phyloP scores from a whole-genome alignment of 1,140 invertebrate species.

The Atta texana region DNA sequence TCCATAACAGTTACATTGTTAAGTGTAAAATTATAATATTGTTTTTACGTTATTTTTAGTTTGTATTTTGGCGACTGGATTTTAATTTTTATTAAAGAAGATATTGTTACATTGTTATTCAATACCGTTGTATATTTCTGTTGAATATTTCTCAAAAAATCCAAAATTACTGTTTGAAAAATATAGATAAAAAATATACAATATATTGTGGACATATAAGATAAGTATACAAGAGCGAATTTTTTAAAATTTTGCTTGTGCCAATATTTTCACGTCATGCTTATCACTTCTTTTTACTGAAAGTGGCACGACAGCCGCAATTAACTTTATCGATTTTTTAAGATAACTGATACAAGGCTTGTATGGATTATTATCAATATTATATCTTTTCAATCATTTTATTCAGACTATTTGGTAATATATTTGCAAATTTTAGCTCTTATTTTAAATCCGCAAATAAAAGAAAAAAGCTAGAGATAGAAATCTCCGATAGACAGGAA shows the following conservation, averaged over 20 bases:
- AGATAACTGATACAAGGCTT: neutral
- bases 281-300: slow-evolving; percentile 12
- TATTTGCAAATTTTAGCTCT: neutral
- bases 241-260: slow-evolving; percentile 1
- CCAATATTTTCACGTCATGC: slow-evolving; percentile 1
- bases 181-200: neutral
- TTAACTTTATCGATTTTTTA: slow-evolving; percentile 20
- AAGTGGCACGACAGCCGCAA: neutral
- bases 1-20: no score
- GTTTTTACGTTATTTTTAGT: no score
- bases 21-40: no score
- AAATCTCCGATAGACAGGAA: slow-evolving; percentile 16
- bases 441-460: neutral
- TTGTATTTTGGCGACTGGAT: no score
- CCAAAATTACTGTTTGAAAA: neutral
- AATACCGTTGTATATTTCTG: neutral
- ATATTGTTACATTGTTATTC: neutral
- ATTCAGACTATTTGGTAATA: neutral
- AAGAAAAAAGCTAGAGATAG: neutral
- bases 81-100: neutral
- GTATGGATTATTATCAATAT: neutral
- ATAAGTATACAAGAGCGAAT: neutral
- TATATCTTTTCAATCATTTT: neutral
- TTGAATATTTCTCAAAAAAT: neutral
- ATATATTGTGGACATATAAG: neutral